A percentile compares a stretch with the other conserved stretches of the same genome.
phyloP scores from a whole-genome alignment of 2,113 vertebrate species.

The Mirza zaza region DNA sequence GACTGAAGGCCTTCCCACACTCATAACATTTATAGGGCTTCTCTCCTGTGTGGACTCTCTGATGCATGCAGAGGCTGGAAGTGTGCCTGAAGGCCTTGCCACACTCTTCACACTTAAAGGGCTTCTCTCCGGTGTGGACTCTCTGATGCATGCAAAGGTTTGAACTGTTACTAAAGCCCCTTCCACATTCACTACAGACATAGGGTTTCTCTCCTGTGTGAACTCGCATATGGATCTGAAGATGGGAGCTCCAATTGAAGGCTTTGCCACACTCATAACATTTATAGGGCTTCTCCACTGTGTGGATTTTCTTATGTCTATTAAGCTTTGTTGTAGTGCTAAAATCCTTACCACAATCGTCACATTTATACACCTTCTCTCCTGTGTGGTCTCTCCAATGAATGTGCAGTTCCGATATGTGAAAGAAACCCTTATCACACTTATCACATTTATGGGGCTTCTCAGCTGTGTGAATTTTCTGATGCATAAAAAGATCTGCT shows the following conservation, averaged over 20 bases:
- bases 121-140: conserved; percentile 81
- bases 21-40: conserved; percentile 79
- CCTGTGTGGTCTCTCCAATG: conserved; percentile 79
- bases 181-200: conserved; percentile 79
- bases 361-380: conserved; percentile 80
- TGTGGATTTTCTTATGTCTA: conserved; percentile 81
- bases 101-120: conserved; percentile 77
- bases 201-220: conserved; percentile 80
- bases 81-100: conserved; percentile 78
- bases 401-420: conserved; percentile 78
- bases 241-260: conserved; percentile 80
- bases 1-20: conserved; percentile 82
- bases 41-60: conserved; percentile 77
- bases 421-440: conserved; percentile 85
- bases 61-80: conserved; percentile 77
- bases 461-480: conserved; percentile 82
- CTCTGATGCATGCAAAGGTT: conserved; percentile 79
- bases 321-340: conserved; percentile 78
- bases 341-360: conserved; percentile 80
- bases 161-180: conserved; percentile 79
- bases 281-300: conserved; percentile 79
- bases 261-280: conserved; percentile 81
- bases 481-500: conserved; percentile 78
- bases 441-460: conserved; percentile 81
- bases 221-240: conserved; percentile 78